Percentiles rank a stretch among this genome's conserved stretches.
Conservation (phyloP, 2,888 invertebrate genomes). For the Macrosiphum euphorbiae region DNA sequence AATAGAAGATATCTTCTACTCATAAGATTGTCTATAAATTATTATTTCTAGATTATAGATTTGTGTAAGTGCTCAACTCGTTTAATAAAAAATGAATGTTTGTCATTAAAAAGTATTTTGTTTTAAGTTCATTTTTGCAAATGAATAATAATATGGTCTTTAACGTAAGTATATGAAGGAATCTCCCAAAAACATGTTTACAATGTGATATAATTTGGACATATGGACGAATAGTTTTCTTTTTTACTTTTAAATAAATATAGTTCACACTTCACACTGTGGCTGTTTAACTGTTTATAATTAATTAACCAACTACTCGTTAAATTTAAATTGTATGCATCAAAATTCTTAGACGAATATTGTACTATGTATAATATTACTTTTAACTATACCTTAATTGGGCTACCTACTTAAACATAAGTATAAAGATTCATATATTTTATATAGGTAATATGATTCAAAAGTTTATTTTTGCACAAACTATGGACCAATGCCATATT, state of each 20-base stretch:
- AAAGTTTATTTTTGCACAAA: background rate
- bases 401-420: background rate
- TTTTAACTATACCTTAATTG: too few species aligned
- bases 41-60: background rate
- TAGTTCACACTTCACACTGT: background rate
- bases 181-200: background rate
- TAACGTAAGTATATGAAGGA: constrained; percentile 25
- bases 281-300: background rate
- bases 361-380: background rate
- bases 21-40: background rate
- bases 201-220: background rate
- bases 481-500: background rate
- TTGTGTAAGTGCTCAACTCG: background rate
- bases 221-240: background rate
- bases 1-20: too few species aligned
- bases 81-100: background rate
- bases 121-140: background rate
- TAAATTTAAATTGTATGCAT: background rate
- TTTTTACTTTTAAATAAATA: background rate
- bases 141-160: background rate
- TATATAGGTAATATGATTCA: background rate
- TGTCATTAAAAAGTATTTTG: background rate
- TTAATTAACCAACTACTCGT: background rate
- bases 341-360: background rate
- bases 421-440: background rate